Percentiles rank a stretch among this genome's conserved stretches.
Conservation (phyloP, 35 echinoderm and acorn worm genomes). For the Hemicentrotus pulcherrimus region DNA sequence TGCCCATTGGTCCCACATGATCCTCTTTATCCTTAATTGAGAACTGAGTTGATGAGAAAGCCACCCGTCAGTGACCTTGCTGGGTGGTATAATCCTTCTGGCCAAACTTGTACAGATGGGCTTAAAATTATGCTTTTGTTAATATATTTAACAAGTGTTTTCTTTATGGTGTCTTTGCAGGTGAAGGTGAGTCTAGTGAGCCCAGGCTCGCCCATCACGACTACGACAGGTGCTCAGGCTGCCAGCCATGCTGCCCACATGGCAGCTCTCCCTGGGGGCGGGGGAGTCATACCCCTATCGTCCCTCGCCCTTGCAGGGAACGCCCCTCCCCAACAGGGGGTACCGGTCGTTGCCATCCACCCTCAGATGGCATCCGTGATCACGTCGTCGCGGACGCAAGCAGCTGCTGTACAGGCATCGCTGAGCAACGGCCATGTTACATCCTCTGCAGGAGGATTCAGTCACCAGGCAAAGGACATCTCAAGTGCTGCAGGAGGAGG, state of each 20-base stretch:
- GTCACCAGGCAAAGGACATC: slow-evolving; percentile 51
- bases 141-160: too few species aligned
- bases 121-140: too few species aligned
- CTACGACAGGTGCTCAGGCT: slow-evolving; percentile 51
- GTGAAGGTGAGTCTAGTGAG: slow-evolving; percentile 78
- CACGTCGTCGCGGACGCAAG: slow-evolving; percentile 69
- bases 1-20: too few species aligned
- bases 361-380: slow-evolving; percentile 72
- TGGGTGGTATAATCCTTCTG: too few species aligned
- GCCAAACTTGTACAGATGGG: too few species aligned
- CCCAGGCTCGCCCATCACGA: slow-evolving; percentile 77
- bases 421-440: slow-evolving; percentile 68
- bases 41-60: too few species aligned
- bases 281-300: slow-evolving; percentile 15
- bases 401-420: slow-evolving; percentile 30
- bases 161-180: slow-evolving; percentile 46
- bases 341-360: slow-evolving; percentile 36
- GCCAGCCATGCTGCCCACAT: slow-evolving; percentile 51
- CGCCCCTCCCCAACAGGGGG: neutral
- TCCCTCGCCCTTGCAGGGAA: slow-evolving; percentile 26
- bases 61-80: too few species aligned
- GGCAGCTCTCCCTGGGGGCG: slow-evolving; percentile 45
- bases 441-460: neutral
- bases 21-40: too few species aligned
- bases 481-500: neutral